phyloP scores from a whole-genome alignment of 2,888 invertebrate genomes.

The Andricus curvator region DNA sequence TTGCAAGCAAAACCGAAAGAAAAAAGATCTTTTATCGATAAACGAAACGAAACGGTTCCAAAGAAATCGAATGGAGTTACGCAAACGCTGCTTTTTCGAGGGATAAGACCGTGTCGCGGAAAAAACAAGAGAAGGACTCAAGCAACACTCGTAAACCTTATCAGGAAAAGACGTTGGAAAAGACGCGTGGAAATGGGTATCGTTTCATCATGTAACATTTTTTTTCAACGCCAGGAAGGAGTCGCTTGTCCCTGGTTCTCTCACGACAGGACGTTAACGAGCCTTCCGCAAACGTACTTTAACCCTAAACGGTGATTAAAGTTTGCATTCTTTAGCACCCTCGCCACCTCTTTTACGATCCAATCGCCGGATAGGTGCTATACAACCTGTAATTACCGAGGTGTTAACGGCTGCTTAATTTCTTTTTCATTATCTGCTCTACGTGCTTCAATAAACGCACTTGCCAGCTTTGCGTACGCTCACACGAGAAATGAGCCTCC shows the following conservation, averaged over 20 bases:
- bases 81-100: slow-evolving; percentile 53
- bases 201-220: slow-evolving; percentile 57
- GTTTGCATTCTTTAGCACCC: slow-evolving; percentile 38
- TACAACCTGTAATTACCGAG: slow-evolving; percentile 33
- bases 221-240: slow-evolving; percentile 50
- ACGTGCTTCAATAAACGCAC: slow-evolving; percentile 35
- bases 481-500: slow-evolving; percentile 19
- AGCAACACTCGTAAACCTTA: slow-evolving; percentile 63
- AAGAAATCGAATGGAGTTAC: slow-evolving; percentile 50
- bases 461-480: not conserved
- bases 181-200: slow-evolving; percentile 61
- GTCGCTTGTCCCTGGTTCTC: slow-evolving; percentile 49
- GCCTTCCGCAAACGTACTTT: slow-evolving; percentile 48
- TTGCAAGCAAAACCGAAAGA: slow-evolving; percentile 16
- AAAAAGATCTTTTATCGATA: slow-evolving; percentile 44
- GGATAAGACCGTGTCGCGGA: slow-evolving; percentile 55
- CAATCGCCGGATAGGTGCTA: slow-evolving; percentile 31
- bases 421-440: slow-evolving; percentile 37
- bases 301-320: slow-evolving; percentile 36
- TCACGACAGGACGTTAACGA: slow-evolving; percentile 53
- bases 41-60: slow-evolving; percentile 2
- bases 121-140: slow-evolving; percentile 50
- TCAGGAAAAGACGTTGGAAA: slow-evolving; percentile 56
- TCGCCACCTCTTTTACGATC: slow-evolving; percentile 16
- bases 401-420: slow-evolving; percentile 38